Evolutionary conservation across 2,797 vertebrate genomes (phyloP).

Genomic region (Tenualosa thibaudeaui): DNA sequence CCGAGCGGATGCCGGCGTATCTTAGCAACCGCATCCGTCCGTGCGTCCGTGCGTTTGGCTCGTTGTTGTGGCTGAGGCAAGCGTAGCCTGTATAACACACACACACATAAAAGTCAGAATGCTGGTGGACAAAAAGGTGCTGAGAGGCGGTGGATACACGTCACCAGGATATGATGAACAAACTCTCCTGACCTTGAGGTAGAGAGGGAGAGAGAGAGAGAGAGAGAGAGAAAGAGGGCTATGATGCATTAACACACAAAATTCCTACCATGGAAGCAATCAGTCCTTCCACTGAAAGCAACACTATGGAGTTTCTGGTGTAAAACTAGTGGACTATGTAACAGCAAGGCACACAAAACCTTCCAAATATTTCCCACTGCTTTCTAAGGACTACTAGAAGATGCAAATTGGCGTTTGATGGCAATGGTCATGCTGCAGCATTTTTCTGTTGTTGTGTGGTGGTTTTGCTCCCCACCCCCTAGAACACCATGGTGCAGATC

Average conservation of each 20-base stretch:
- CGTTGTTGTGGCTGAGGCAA: neutral
- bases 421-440: too few species aligned
- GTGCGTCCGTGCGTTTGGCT: neutral
- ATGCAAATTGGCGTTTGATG: too few species aligned
- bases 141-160: neutral
- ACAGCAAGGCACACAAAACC: too few species aligned
- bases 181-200: neutral
- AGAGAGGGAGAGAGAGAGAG: too few species aligned
- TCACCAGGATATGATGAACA: neutral
- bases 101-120: neutral
- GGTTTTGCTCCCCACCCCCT: too few species aligned
- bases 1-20: conserved; percentile 30
- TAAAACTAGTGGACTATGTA: too few species aligned
- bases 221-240: too few species aligned
- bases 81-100: neutral
- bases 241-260: neutral
- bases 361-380: too few species aligned
- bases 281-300: neutral
- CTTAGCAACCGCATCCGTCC: conserved; percentile 39
- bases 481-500: too few species aligned
- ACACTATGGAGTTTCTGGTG: too few species aligned
- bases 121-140: neutral
- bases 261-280: neutral
- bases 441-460: too few species aligned
- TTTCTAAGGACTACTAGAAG: too few species aligned